Percentiles rank a stretch among this genome's conserved stretches.
phyloP scores from a whole-genome alignment of 2,113 vertebrate genomes.

The Maccullochella peelii region DNA sequence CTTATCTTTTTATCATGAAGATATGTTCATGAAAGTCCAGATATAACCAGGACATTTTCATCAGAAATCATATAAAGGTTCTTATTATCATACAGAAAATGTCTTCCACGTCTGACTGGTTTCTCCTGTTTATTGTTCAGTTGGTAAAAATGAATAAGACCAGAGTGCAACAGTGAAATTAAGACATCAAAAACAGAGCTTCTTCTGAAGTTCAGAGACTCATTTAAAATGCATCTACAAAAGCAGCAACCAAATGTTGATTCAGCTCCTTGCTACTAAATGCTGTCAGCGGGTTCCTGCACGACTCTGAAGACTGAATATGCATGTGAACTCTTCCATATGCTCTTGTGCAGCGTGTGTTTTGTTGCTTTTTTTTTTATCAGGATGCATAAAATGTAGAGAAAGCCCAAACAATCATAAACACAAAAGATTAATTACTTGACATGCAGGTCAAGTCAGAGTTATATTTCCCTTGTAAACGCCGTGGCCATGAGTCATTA shows the following conservation, averaged over 20 bases:
- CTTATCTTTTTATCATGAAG: constrained; percentile 1
- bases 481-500: neutral
- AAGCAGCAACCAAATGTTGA: constrained; percentile 41
- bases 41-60: constrained; percentile 9
- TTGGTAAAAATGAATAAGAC: constrained; percentile 10
- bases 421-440: constrained; percentile 13
- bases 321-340: neutral
- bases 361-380: constrained; percentile 6
- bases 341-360: constrained; percentile 5
- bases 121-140: constrained; percentile 32
- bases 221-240: constrained; percentile 29
- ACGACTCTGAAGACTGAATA: constrained; percentile 8
- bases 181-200: constrained; percentile 39
- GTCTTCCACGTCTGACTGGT: constrained; percentile 12
- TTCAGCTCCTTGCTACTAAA: constrained; percentile 40
- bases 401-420: neutral
- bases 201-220: constrained; percentile 34
- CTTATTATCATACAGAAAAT: constrained; percentile 18
- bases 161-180: constrained; percentile 42
- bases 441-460: constrained; percentile 2
- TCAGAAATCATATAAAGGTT: constrained; percentile 13
- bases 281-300: constrained; percentile 19
- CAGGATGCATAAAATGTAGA: neutral
- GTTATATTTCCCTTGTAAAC: neutral
- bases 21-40: neutral